A percentile compares a stretch with the other conserved stretches of the same genome.
phyloP scores from a whole-genome alignment of 2,113 vertebrate species.

The Thinocorus orbignyianus region DNA sequence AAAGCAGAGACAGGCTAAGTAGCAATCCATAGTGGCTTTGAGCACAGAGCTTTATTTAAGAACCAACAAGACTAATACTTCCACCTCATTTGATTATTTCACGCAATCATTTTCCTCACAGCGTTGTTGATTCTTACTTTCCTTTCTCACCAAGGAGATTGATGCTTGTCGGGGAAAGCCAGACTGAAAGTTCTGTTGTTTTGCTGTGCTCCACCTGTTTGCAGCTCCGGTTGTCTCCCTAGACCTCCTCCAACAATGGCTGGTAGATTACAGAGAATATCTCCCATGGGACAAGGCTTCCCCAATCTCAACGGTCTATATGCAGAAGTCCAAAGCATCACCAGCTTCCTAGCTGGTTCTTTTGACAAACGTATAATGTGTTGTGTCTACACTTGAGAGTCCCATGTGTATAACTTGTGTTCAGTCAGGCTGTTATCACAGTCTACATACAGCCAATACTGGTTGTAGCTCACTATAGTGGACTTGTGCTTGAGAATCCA shows the following conservation, averaged over 20 bases:
- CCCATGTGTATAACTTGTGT: background rate
- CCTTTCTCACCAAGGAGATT: background rate
- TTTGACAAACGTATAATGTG: rapidly evolving
- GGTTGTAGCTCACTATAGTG: background rate
- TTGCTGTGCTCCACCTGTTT: background rate
- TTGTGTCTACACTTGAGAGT: background rate
- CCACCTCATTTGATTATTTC: background rate
- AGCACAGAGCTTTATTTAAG: background rate
- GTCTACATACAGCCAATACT: background rate
- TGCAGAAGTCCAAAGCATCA: background rate
- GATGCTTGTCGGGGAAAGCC: background rate
- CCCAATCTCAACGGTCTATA: background rate
- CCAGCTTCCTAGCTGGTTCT: background rate
- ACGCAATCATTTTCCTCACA: background rate
- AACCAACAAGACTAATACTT: background rate
- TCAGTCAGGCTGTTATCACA: background rate
- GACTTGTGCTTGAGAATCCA: background rate
- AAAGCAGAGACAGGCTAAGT: background rate
- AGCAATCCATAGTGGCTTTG: background rate
- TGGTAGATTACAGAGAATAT: background rate
- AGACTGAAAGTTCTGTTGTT: background rate
- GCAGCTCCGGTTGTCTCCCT: background rate
- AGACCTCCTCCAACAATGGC: background rate
- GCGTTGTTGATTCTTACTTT: background rate
- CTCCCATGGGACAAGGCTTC: background rate